Evolutionary conservation across 2,797 vertebrate genomes (phyloP).

Genomic region (Rhyacichthys aspro): DNA sequence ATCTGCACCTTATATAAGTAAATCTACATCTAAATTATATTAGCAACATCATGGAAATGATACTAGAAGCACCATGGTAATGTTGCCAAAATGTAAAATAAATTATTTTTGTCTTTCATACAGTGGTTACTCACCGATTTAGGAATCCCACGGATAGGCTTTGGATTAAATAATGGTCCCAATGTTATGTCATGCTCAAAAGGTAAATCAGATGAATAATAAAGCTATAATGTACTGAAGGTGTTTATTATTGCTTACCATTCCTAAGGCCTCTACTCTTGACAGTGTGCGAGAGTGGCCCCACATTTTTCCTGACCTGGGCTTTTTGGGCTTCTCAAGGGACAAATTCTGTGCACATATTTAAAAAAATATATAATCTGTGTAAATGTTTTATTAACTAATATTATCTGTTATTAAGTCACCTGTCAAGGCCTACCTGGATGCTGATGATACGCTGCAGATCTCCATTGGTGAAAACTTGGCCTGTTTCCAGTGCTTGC

Average conservation of each 20-base stretch:
- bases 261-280: constrained; percentile 77
- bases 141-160: constrained; percentile 81
- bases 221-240: not conserved
- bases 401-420: no score
- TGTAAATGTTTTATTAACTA: not conserved
- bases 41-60: not conserved
- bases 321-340: constrained; percentile 82
- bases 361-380: no score
- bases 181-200: constrained; percentile 55
- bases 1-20: not conserved
- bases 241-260: constrained; percentile 64
- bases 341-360: constrained; percentile 74
- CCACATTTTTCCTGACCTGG: constrained; percentile 74
- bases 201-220: constrained; percentile 16
- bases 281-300: constrained; percentile 81
- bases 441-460: constrained; percentile 83
- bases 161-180: constrained; percentile 67
- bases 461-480: constrained; percentile 80
- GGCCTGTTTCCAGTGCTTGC: constrained; percentile 84
- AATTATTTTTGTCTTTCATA: constrained; percentile 27
- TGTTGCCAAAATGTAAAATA: not conserved
- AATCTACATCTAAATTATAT: not conserved
- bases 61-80: no score
- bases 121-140: constrained; percentile 80
- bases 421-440: constrained; percentile 78